Conservation (phyloP, 2,797 vertebrate genomes). For the Rachycentron canadum region DNA sequence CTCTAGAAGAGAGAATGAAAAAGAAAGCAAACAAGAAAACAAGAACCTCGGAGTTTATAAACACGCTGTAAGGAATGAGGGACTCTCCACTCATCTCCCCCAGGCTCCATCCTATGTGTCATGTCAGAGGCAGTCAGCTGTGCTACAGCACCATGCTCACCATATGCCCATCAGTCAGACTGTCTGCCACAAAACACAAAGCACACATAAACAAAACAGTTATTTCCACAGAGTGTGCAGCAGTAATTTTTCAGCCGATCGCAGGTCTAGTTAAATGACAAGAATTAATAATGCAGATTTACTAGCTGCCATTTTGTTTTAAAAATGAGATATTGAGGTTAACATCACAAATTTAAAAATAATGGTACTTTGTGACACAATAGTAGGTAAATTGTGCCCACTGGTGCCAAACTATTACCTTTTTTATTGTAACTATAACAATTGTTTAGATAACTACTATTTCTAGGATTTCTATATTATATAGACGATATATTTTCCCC, state of each 20-base stretch:
- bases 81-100: slow-evolving; percentile 62
- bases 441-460: too few species aligned
- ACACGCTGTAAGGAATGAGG: slow-evolving; percentile 54
- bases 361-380: not conserved
- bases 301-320: not conserved
- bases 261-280: slow-evolving; percentile 16
- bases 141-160: slow-evolving; percentile 52
- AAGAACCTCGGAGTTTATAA: slow-evolving; percentile 43
- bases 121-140: slow-evolving; percentile 75
- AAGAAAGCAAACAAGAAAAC: slow-evolving; percentile 36
- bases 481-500: not conserved
- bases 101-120: slow-evolving; percentile 60
- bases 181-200: slow-evolving; percentile 61
- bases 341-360: not conserved
- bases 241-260: not conserved
- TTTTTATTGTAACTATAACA: too few species aligned
- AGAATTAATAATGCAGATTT: not conserved
- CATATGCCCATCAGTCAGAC: slow-evolving; percentile 68
- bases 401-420: not conserved
- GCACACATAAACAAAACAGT: slow-evolving; percentile 40
- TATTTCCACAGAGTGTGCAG: slow-evolving; percentile 15
- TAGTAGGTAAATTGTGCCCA: not conserved
- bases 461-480: too few species aligned
- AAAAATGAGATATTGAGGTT: slow-evolving; percentile 9
- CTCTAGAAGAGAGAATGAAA: slow-evolving; percentile 25